Percentiles rank a stretch among this genome's conserved stretches.
These are phyloP conservation scores for Coleophora flavipennella DNA, from an alignment of 2,888 invertebrate genomes.

Conservation along the genomic window DNA sequence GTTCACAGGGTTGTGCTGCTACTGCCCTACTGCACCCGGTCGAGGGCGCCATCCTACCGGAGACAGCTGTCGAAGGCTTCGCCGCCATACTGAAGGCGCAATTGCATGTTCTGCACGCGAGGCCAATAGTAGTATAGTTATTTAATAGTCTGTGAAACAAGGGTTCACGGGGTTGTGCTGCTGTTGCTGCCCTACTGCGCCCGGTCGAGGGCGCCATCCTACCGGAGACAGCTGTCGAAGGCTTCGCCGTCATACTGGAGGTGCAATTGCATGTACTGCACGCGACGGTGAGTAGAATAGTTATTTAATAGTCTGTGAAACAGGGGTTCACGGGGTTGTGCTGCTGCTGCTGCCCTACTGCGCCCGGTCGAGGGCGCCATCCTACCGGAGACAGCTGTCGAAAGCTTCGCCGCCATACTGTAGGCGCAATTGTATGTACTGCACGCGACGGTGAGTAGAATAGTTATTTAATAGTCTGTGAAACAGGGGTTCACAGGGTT, in stretches of 20 bases:
- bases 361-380: slow-evolving; percentile 68
- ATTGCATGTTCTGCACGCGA: slow-evolving; percentile 85
- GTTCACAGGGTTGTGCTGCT: too few relatives aligned
- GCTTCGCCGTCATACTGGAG: slow-evolving; percentile 82
- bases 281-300: slow-evolving; percentile 50
- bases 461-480: too few relatives aligned
- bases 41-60: slow-evolving; percentile 71
- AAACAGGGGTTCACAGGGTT: too few relatives aligned
- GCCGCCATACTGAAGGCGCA: slow-evolving; percentile 84
- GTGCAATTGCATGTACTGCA: slow-evolving; percentile 88
- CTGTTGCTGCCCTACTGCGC: slow-evolving; percentile 85
- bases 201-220: slow-evolving; percentile 80
- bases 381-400: slow-evolving; percentile 60
- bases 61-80: slow-evolving; percentile 75
- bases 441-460: slow-evolving; percentile 61
- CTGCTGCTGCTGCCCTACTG: too few relatives aligned
- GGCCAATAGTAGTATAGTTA: too few relatives aligned
- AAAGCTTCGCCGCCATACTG: slow-evolving; percentile 80
- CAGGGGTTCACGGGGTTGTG: too few relatives aligned
- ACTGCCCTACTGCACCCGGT: too few relatives aligned
- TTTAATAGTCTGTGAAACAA: too few relatives aligned
- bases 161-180: too few relatives aligned
- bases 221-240: slow-evolving; percentile 66
- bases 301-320: too few relatives aligned
- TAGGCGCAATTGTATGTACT: slow-evolving; percentile 90